Base-by-base conservation (phyloP, 2,113 vertebrate genomes). In the Muntiacus reevesi region DNA sequence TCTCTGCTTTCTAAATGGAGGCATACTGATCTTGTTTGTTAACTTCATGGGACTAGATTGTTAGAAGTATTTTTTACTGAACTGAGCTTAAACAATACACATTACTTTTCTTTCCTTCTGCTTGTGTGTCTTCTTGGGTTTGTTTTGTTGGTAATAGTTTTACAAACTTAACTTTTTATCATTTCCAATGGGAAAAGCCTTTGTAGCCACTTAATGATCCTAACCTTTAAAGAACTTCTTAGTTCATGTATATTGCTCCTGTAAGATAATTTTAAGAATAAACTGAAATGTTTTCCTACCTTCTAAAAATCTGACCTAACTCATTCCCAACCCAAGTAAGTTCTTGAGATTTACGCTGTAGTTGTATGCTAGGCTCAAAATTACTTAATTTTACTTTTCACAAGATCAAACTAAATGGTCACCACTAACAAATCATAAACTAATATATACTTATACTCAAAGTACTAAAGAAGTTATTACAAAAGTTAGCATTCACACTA, bases 301-400 rank as follows among this genome's bases (percentile, higher is more conserved):
- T 94, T 88, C 50, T 36, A 83, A 79, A 95, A 93, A 82, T 55
- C 50, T 96, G 45, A n/a, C 78, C 43, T 47, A 78, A 62, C 30
- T 91, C 64, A 93, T 89, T 84, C 36, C 60, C 28, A 93, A 59
- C 27, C 74, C 83, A 96, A 92, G 5, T 71, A 83, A 88, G 33
- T 91, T 50, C 45, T 91, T 93, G 36, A 36, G 43, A 87, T 83
- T 82, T 94, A 92, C 7, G 40, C 36, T 45, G 6, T 19, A 84
- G 54, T 84, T 25, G 5, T 62, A 62, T 40, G 78, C 13, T 11
- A 90, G 30, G 8, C 15, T 88, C 64, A 92, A 97, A 93, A 79
- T 84, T 93, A 96, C 52, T 93, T 91, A 87, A 81, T 45, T 91
- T 91, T 88, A 87, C 6, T 85, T 96, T 95, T 90, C 19, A 93